These are phyloP conservation scores for Medauroidea extradentata DNA, from an alignment of 1,140 invertebrate genomes.

Conservation along the genomic window DNA sequence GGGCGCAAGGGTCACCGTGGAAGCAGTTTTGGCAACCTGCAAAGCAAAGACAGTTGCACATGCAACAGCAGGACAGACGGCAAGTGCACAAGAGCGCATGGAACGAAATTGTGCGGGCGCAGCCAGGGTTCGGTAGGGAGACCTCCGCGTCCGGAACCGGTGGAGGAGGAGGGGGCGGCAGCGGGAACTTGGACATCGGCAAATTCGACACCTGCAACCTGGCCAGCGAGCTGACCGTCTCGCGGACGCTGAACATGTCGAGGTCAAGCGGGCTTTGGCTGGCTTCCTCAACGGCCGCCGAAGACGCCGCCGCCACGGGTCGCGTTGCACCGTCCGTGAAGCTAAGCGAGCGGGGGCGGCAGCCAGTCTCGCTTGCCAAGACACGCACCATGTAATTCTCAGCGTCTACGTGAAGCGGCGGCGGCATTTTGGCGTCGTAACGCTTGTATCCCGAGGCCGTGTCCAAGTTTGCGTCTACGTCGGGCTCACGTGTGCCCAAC, in stretches of 20 bases:
- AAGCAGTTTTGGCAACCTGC: conserved; percentile 63
- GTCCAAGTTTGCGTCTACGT: conserved; percentile 20
- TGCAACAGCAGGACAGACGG: conserved; percentile 51
- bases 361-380: conserved; percentile 13
- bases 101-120: conserved; percentile 49
- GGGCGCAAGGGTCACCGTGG: conserved; percentile 56
- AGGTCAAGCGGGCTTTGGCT: conserved; percentile 30
- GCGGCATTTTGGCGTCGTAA: conserved; percentile 33
- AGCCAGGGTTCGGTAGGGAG: conserved; percentile 27
- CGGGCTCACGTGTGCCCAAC: too few species aligned
- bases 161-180: conserved; percentile 8
- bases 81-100: conserved; percentile 52
- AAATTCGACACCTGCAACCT: neutral
- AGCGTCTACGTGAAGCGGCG: conserved; percentile 44
- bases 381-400: conserved; percentile 58
- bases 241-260: conserved; percentile 37
- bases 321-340: conserved; percentile 19
- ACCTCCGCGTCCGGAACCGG: conserved; percentile 7
- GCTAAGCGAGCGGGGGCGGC: conserved; percentile 24
- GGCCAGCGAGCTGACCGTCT: conserved; percentile 32
- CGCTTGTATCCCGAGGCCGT: conserved; percentile 4
- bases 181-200: conserved; percentile 5
- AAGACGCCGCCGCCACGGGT: neutral
- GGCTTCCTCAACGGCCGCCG: conserved; percentile 17
- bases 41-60: conserved; percentile 56